Conservation (phyloP, 1,140 invertebrate genomes). For the Nixonia krombeini region DNA sequence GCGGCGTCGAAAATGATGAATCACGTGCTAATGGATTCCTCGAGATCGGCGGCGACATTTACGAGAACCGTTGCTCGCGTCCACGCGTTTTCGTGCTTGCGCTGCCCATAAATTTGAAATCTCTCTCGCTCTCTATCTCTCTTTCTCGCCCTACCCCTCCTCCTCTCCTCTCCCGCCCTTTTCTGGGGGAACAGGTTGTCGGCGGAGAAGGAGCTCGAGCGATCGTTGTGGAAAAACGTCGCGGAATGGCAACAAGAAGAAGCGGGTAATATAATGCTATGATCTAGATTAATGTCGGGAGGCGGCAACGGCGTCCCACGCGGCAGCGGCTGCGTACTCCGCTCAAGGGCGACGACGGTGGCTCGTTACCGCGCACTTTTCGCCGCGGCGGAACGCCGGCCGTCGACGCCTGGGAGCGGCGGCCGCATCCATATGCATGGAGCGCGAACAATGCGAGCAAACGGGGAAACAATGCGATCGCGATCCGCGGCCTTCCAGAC, state of each 20-base stretch:
- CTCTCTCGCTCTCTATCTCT: no score
- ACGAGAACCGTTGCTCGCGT: conserved; percentile 17
- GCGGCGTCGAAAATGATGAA: conserved; percentile 33
- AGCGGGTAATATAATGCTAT: conserved; percentile 53
- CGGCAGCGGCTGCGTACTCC: conserved; percentile 48
- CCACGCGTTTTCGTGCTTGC: conserved; percentile 1
- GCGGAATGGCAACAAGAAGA: conserved; percentile 50
- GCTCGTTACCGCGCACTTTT: conserved; percentile 47
- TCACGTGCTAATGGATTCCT: conserved; percentile 33
- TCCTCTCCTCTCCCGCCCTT: no score
- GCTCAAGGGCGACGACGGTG: conserved; percentile 36
- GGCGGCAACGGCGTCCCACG: conserved; percentile 50
- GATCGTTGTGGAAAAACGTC: no score
- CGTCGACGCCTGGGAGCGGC: no score
- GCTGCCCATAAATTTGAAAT: conserved; percentile 23
- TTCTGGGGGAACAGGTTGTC: conserved; percentile 29
- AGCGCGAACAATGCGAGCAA: conserved; percentile 39
- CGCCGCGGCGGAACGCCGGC: conserved; percentile 27
- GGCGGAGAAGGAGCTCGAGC: no score
- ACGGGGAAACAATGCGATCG: conserved; percentile 23
- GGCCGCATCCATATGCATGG: conserved; percentile 47
- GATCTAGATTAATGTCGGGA: conserved; percentile 66
- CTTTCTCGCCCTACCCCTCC: no score
- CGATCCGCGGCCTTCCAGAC: no score
- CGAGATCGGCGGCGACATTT: conserved; percentile 14